Percentiles rank a stretch among this genome's conserved stretches.
Evolutionary conservation across 1,140 invertebrate genomes (phyloP).

Genomic region (Lasaia peninsularis): DNA sequence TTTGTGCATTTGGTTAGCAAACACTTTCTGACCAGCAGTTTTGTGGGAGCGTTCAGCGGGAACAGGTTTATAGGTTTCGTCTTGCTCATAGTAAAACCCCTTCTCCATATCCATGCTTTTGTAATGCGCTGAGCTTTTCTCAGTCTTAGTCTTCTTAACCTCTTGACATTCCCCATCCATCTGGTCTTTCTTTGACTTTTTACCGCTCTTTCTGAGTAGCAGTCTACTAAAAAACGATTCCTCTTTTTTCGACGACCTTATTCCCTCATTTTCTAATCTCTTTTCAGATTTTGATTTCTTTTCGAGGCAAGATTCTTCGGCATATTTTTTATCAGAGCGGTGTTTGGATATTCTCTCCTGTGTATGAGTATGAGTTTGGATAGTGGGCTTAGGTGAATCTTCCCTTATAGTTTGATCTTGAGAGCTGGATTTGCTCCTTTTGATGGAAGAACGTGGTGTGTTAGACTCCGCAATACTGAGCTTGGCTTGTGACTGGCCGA

Average conservation of each 20-base stretch:
- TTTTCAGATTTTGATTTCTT: constrained; percentile 77
- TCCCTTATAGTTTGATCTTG: constrained; percentile 65
- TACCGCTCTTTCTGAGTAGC: constrained; percentile 80
- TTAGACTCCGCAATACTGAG: constrained; percentile 66
- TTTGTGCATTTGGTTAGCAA: constrained; percentile 73
- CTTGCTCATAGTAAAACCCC: constrained; percentile 31
- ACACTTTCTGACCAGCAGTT: constrained; percentile 69
- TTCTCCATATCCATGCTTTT: constrained; percentile 52
- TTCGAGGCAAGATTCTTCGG: constrained; percentile 70
- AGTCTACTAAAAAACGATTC: constrained; percentile 82
- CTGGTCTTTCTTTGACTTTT: constrained; percentile 80
- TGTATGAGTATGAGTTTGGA: constrained; percentile 41
- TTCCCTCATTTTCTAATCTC: constrained; percentile 67
- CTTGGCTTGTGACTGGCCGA: constrained; percentile 67
- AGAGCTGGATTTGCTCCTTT: constrained; percentile 70
- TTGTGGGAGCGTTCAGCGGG: constrained; percentile 59
- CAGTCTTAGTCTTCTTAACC: constrained; percentile 59
- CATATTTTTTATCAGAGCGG: constrained; percentile 58
- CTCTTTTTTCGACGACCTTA: constrained; percentile 74
- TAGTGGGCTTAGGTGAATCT: constrained; percentile 41
- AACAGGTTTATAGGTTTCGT: constrained; percentile 55
- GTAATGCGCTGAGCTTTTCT: constrained; percentile 51
- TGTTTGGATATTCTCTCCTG: constrained; percentile 59
- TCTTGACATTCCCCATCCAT: constrained; percentile 68
- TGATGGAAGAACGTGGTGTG: constrained; percentile 65